These are phyloP conservation scores for Mormyrus iriodes DNA, from an alignment of 2,113 vertebrate genomes.

Conservation along the genomic window DNA sequence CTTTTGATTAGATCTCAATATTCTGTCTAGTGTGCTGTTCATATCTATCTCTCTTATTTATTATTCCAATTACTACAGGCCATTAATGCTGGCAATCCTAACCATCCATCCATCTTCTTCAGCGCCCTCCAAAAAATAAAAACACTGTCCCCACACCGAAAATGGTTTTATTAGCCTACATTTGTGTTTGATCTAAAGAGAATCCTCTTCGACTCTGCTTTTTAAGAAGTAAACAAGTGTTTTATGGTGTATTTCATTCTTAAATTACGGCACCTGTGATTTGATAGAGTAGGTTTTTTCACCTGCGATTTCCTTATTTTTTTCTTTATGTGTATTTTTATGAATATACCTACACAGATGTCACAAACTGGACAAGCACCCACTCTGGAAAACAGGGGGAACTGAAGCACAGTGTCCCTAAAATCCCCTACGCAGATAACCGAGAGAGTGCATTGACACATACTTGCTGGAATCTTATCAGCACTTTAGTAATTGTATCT, in stretches of 20 bases:
- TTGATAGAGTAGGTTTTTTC: not conserved
- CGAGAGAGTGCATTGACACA: not conserved
- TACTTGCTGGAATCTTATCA: not conserved
- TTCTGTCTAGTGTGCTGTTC: conserved; percentile 37
- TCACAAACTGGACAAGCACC: not conserved
- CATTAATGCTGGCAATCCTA: conserved; percentile 25
- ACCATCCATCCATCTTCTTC: conserved; percentile 9
- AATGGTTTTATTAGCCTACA: conserved; percentile 40
- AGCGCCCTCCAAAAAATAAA: conserved; percentile 33
- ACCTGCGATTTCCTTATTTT: not conserved
- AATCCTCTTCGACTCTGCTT: not conserved
- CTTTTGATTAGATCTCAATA: conserved; percentile 39
- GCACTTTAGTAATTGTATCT: not conserved
- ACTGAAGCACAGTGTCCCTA: not conserved
- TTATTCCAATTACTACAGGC: conserved; percentile 32
- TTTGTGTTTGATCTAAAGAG: conserved; percentile 10
- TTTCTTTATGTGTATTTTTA: not conserved
- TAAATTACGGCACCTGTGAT: not conserved
- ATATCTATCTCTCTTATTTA: conserved; percentile 52
- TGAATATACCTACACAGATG: not conserved
- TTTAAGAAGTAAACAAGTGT: not conserved
- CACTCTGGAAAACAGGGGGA: not conserved
- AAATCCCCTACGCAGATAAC: not conserved
- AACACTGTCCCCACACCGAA: not conserved
- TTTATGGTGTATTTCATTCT: not conserved